A percentile compares a stretch with the other conserved stretches of the same genome.
These are phyloP conservation scores for Graphium colonna DNA, from an alignment of 2,888 invertebrate species.

Conservation along the genomic window DNA sequence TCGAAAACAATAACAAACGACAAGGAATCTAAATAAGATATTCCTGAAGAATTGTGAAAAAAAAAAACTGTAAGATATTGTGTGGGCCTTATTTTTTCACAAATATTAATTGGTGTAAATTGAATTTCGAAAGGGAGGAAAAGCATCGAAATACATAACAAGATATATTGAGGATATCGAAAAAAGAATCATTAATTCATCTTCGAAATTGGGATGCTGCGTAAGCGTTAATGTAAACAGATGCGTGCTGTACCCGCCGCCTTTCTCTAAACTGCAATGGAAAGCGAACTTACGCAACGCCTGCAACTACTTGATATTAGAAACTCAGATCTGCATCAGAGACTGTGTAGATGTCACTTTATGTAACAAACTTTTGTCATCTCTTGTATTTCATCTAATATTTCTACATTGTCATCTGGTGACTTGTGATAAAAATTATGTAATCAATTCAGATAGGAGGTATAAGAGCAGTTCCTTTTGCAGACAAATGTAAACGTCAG, in stretches of 20 bases:
- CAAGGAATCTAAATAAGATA: too few species aligned
- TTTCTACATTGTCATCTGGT: not conserved
- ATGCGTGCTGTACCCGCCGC: not conserved
- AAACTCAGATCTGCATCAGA: slow-evolving; percentile 9
- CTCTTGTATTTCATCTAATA: not conserved
- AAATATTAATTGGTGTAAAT: too few species aligned
- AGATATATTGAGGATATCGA: too few species aligned
- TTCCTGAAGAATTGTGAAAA: too few species aligned
- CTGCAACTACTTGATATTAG: slow-evolving; percentile 6
- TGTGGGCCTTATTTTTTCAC: too few species aligned
- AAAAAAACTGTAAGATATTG: too few species aligned
- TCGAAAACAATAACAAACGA: too few species aligned
- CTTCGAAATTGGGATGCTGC: not conserved
- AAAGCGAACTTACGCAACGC: slow-evolving; percentile 8
- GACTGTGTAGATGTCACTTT: not conserved
- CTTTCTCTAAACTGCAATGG: slow-evolving; percentile 12
- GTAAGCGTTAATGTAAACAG: not conserved
- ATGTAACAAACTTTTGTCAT: slow-evolving; percentile 2
- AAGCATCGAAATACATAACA: too few species aligned
- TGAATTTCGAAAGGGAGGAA: too few species aligned
- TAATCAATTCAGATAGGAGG: not conserved
- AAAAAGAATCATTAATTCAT: too few species aligned
- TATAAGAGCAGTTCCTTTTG: not conserved
- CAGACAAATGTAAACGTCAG: not conserved
- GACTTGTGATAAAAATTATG: not conserved